These are phyloP conservation scores for Globodera ellingtonae DNA, from an alignment of 1,140 invertebrate genomes.

Conservation along the genomic window DNA sequence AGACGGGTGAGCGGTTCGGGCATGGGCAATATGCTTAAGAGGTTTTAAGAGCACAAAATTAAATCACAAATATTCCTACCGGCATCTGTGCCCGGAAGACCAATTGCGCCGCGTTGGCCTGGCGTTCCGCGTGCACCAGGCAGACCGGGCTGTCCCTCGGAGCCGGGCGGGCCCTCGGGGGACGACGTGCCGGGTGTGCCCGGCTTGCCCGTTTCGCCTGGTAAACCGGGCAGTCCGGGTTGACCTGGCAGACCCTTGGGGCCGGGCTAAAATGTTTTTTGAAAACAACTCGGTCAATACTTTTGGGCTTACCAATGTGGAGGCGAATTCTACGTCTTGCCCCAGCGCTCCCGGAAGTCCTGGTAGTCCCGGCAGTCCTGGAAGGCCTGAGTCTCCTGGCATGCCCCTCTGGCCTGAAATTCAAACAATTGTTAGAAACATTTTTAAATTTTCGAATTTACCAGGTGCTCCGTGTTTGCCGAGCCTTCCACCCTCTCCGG, in stretches of 20 bases:
- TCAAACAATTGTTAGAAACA: neutral
- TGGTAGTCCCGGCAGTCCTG: slow-evolving; percentile 25
- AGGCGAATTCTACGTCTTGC: slow-evolving; percentile 3
- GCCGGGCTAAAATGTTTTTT: neutral
- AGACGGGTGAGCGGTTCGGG: slow-evolving; percentile 35
- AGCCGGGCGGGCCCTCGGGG: slow-evolving; percentile 37
- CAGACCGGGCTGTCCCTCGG: slow-evolving; percentile 28
- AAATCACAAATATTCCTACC: slow-evolving; percentile 5
- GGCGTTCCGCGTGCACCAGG: slow-evolving; percentile 28
- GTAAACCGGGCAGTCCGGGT: slow-evolving; percentile 35
- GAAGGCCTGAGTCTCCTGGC: slow-evolving; percentile 3
- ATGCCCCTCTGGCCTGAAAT: neutral
- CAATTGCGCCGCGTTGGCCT: slow-evolving; percentile 27
- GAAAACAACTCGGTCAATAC: neutral
- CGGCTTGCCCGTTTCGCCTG: slow-evolving; percentile 23
- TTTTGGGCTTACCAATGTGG: neutral
- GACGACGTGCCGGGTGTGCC: slow-evolving; percentile 39
- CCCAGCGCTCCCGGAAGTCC: slow-evolving; percentile 22
- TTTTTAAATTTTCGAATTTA: neutral
- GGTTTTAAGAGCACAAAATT: neutral
- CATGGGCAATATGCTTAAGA: slow-evolving; percentile 41
- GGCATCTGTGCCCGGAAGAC: slow-evolving; percentile 38
- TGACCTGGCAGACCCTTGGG: slow-evolving; percentile 23
- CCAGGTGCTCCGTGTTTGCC: slow-evolving; percentile 23
- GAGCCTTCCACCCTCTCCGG: slow-evolving; percentile 29